phyloP scores from a whole-genome alignment of 2,113 vertebrate genomes.

The Pampusana beccarii region DNA sequence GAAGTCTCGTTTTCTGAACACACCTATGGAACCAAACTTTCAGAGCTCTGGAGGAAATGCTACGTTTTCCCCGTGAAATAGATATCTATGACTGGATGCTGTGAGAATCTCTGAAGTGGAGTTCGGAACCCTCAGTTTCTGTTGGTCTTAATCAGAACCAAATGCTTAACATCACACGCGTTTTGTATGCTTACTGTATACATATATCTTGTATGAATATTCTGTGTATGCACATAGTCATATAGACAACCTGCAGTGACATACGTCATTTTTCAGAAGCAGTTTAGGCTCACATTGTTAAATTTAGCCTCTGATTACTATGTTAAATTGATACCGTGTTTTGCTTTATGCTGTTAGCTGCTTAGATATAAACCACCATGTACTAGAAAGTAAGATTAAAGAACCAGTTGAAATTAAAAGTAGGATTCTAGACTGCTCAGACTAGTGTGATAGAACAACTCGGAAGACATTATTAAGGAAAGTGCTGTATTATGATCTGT shows the following conservation, averaged over 20 bases:
- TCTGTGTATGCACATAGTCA: background rate
- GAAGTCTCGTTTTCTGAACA: background rate
- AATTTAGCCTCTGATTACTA: background rate
- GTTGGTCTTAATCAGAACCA: background rate
- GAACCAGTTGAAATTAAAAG: background rate
- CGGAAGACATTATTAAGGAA: background rate
- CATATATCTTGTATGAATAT: background rate
- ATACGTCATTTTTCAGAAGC: background rate
- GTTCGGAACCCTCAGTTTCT: background rate
- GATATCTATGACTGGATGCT: background rate
- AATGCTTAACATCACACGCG: background rate
- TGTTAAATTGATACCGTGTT: background rate
- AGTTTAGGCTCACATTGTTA: background rate
- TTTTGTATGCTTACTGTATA: background rate
- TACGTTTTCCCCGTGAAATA: background rate
- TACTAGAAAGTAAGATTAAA: slow-evolving; percentile 16
- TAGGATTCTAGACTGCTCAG: background rate
- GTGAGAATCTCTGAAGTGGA: background rate
- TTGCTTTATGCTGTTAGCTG: slow-evolving; percentile 1
- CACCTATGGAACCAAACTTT: background rate
- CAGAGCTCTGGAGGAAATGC: background rate
- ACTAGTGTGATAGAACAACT: background rate
- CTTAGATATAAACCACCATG: background rate
- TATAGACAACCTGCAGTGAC: background rate
- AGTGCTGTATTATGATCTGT: background rate